Evolutionary conservation across 2,797 vertebrate genomes (phyloP).

Genomic region (Lepilemur septentrionalis): DNA sequence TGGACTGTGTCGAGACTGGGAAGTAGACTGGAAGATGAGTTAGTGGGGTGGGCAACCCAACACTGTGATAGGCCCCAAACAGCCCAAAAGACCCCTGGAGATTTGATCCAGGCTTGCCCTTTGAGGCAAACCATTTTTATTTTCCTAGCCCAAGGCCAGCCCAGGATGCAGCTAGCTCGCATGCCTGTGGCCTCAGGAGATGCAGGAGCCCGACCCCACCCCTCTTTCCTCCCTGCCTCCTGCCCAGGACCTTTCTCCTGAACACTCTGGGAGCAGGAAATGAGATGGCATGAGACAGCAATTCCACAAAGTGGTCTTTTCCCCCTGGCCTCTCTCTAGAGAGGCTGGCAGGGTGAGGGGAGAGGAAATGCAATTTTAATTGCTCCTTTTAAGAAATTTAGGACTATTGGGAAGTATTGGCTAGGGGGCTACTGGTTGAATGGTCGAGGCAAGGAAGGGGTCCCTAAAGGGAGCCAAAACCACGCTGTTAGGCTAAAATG

Average conservation of each 20-base stretch:
- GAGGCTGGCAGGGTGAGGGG: neutral
- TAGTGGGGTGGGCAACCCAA: neutral
- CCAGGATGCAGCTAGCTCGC: neutral
- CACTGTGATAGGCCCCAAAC: neutral
- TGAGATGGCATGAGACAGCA: slow-evolving; percentile 9
- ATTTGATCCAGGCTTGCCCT: neutral
- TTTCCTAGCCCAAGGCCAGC: neutral
- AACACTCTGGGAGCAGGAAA: neutral
- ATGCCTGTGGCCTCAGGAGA: neutral
- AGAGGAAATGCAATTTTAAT: slow-evolving; percentile 51
- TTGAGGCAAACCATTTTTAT: neutral
- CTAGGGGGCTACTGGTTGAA: neutral
- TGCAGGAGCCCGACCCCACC: neutral
- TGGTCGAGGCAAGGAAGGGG: neutral
- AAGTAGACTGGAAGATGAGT: neutral
- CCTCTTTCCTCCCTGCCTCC: neutral
- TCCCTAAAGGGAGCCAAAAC: slow-evolving; percentile 65
- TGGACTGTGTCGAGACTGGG: neutral
- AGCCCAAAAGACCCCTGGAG: neutral
- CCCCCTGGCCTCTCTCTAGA: slow-evolving; percentile 4
- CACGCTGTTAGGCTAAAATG: slow-evolving; percentile 64
- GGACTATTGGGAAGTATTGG: slow-evolving; percentile 48
- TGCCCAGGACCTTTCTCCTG: neutral
- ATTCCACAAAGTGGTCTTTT: slow-evolving; percentile 62
- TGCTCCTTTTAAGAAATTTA: slow-evolving; percentile 63